Conservation (phyloP, 2,797 vertebrate species). For the Phrynocephalus guinanensis region DNA sequence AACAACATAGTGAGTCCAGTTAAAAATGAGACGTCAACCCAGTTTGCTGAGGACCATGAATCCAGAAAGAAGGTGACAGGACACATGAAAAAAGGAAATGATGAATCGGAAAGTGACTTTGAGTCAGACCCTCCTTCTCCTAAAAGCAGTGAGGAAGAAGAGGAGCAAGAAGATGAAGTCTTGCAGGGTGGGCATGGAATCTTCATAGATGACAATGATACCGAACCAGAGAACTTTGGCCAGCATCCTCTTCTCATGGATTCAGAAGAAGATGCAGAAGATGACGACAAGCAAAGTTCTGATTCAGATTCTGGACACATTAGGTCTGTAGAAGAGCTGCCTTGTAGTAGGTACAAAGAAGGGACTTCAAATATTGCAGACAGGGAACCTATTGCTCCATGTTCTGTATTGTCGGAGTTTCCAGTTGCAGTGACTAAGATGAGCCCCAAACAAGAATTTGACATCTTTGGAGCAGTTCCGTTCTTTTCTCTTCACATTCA, state of each 20-base stretch:
- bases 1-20: conserved; percentile 42
- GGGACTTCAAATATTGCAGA: conserved; percentile 16
- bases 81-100: conserved; percentile 69
- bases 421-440: conserved; percentile 42
- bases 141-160: conserved; percentile 95
- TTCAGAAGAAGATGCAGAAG: conserved; percentile 90
- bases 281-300: conserved; percentile 87
- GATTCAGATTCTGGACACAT: conserved; percentile 85
- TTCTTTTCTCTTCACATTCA: conserved; percentile 79
- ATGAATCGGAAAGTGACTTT: conserved; percentile 96
- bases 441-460: conserved; percentile 75
- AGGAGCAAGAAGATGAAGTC: conserved; percentile 87
- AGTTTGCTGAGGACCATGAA: conserved; percentile 76
- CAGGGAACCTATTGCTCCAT: conserved; percentile 49
- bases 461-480: conserved; percentile 91
- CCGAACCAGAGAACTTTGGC: conserved; percentile 86
- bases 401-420: conserved; percentile 46
- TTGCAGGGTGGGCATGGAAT: conserved; percentile 88
- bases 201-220: conserved; percentile 84
- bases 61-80: conserved; percentile 71
- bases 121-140: conserved; percentile 96
- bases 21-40: conserved; percentile 66
- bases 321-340: conserved; percentile 65
- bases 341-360: conserved; percentile 33
- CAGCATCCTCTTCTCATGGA: conserved; percentile 93